Conservation (phyloP, 2,888 invertebrate genomes). For the Nemoura dubitans region DNA sequence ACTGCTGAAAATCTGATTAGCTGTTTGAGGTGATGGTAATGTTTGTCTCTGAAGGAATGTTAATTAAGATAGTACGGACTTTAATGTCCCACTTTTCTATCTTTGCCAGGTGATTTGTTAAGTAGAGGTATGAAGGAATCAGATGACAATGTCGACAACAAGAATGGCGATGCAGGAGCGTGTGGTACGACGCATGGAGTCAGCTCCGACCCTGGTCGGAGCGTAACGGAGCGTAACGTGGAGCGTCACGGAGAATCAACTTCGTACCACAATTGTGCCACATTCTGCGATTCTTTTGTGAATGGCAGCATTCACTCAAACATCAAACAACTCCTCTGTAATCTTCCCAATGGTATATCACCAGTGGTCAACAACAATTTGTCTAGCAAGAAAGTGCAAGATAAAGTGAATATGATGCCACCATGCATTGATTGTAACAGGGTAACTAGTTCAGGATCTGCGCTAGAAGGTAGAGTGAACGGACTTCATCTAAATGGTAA, state of each 20-base stretch:
- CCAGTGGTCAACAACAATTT: slow-evolving; percentile 50
- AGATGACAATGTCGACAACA: slow-evolving; percentile 43
- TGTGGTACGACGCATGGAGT: neutral
- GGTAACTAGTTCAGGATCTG: slow-evolving; percentile 16
- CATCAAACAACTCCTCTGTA: slow-evolving; percentile 48
- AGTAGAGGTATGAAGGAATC: slow-evolving; percentile 43
- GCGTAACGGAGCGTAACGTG: slow-evolving; percentile 35
- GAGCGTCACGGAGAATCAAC: slow-evolving; percentile 31
- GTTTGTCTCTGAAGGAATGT: too few species aligned
- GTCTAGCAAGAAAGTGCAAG: neutral
- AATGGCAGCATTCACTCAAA: slow-evolving; percentile 51
- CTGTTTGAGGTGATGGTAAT: neutral
- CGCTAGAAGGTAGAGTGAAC: slow-evolving; percentile 38
- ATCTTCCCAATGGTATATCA: slow-evolving; percentile 49
- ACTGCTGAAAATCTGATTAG: neutral
- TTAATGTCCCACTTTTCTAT: neutral
- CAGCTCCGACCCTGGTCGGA: slow-evolving; percentile 26
- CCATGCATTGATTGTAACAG: slow-evolving; percentile 16
- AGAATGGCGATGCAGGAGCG: slow-evolving; percentile 46
- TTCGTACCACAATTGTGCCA: slow-evolving; percentile 49
- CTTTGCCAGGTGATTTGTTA: neutral
- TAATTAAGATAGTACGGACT: neutral
- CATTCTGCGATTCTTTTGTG: slow-evolving; percentile 44
- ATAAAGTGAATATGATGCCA: neutral
- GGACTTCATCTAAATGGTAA: slow-evolving; percentile 45